These are phyloP conservation scores for Alosa alosa DNA, from an alignment of 2,113 vertebrate species.

Conservation along the genomic window DNA sequence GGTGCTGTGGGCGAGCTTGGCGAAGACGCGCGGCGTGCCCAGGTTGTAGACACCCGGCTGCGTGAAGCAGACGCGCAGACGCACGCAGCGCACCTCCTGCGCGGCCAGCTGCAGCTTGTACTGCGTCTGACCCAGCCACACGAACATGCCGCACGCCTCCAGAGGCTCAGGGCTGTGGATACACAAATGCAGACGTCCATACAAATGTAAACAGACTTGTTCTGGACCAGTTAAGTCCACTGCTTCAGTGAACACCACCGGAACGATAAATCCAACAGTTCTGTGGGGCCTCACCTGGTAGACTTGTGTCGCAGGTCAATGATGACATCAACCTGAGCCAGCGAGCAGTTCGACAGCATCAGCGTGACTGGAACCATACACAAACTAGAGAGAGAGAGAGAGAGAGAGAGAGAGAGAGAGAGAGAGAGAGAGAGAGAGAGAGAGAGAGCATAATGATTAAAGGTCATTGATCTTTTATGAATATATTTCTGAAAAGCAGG, in stretches of 20 bases:
- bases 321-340: slow-evolving; percentile 86
- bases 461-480: background rate
- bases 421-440: background rate
- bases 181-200: background rate
- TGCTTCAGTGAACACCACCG: background rate
- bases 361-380: slow-evolving; percentile 92
- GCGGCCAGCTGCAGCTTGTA: slow-evolving; percentile 86
- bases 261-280: background rate
- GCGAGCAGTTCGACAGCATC: slow-evolving; percentile 88
- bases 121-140: slow-evolving; percentile 92
- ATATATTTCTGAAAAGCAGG: background rate
- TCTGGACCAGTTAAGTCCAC: background rate
- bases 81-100: slow-evolving; percentile 79
- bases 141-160: slow-evolving; percentile 86
- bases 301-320: slow-evolving; percentile 89
- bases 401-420: background rate
- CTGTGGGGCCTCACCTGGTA: slow-evolving; percentile 71
- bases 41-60: slow-evolving; percentile 94
- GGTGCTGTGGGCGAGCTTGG: slow-evolving; percentile 81
- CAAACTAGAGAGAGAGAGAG: slow-evolving; percentile 71
- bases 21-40: slow-evolving; percentile 87
- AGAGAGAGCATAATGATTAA: background rate
- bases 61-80: slow-evolving; percentile 88
- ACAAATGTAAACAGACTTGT: background rate
- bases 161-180: slow-evolving; percentile 78